These are phyloP conservation scores for Ophthalmolycus amberensis DNA, from an alignment of 2,113 vertebrate genomes.

Conservation along the genomic window DNA sequence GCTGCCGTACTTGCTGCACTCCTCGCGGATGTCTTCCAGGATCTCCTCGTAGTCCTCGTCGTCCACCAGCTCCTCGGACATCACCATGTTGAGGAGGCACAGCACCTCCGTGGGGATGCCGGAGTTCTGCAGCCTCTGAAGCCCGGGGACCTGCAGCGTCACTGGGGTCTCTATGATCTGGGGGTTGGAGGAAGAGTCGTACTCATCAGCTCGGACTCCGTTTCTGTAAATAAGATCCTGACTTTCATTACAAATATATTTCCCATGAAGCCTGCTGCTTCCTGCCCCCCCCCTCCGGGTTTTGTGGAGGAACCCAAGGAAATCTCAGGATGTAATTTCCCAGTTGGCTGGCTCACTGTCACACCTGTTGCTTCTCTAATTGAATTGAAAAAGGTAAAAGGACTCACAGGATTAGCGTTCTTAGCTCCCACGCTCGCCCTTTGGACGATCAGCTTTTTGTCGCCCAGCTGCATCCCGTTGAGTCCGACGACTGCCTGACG, in stretches of 20 bases:
- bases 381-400: background rate
- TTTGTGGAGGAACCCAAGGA: too few relatives aligned
- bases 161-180: constrained; percentile 82
- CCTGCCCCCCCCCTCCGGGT: background rate
- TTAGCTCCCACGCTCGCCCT: constrained; percentile 85
- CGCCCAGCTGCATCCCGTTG: constrained; percentile 86
- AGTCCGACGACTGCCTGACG: constrained; percentile 82
- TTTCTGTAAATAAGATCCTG: background rate
- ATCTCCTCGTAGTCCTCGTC: constrained; percentile 87
- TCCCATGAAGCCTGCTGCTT: background rate
- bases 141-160: constrained; percentile 82
- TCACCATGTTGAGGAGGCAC: constrained; percentile 86
- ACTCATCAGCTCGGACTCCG: background rate
- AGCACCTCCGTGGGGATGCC: constrained; percentile 82
- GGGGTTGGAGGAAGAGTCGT: accelerated
- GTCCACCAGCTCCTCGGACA: constrained; percentile 85
- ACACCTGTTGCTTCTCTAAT: background rate
- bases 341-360: background rate
- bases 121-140: constrained; percentile 80
- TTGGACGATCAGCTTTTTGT: constrained; percentile 86
- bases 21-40: constrained; percentile 84
- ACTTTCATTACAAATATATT: background rate
- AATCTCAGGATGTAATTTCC: background rate
- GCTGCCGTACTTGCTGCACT: constrained; percentile 85
- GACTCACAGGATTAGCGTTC: constrained; percentile 80